Base-by-base conservation (phyloP, 2,888 invertebrate genomes). In the Oegoconia quadripuncta region DNA sequence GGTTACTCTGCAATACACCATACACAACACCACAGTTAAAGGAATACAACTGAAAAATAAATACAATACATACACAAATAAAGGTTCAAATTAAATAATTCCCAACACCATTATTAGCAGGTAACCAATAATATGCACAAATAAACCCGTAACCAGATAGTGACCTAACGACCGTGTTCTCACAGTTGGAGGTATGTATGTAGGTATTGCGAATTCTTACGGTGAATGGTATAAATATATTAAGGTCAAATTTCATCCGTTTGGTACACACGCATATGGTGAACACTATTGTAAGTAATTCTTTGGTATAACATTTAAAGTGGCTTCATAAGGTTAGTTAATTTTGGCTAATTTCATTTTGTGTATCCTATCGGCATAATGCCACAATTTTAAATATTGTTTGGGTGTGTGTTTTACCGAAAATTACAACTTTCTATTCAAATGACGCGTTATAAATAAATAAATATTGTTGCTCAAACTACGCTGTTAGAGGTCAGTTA, bases 1-100 rank as follows among this genome's bases (percentile, higher is more conserved):
- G 90, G 74, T 93, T 92, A 80, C 89, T 90, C 93, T 93, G 90
- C 70, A 89, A 88, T 74, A 76, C 74, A 84, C 69, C 74, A 60
- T 37, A 54, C 53, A 37, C 43, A 46, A 41, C 32, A 28, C 39
- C 27, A 38, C 37, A 18, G 46, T 20, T 37, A 39, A 37, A 41
- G 27, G 31, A 32, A 41, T 20, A 39, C 15, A 47, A 48, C 36
- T 41, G 37, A 37, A 37, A 41, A 32, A 34, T 55, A 65, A 27
- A 5, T 5, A 27, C 23, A 26, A 26, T 12, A 27, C 13, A 27
- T 27, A 27, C 27, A 34, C 11, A 33, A 23, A 34, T 25, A 25
- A 25, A 13, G 3, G 14, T 26, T 23, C 4, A 20, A 4, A 9
- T 23, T 6, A 34, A 12, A 17, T 34, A 26, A 14, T 8, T 13